These are phyloP conservation scores for Alloplasta piceator DNA, from an alignment of 2,888 invertebrate genomes.

Conservation along the genomic window DNA sequence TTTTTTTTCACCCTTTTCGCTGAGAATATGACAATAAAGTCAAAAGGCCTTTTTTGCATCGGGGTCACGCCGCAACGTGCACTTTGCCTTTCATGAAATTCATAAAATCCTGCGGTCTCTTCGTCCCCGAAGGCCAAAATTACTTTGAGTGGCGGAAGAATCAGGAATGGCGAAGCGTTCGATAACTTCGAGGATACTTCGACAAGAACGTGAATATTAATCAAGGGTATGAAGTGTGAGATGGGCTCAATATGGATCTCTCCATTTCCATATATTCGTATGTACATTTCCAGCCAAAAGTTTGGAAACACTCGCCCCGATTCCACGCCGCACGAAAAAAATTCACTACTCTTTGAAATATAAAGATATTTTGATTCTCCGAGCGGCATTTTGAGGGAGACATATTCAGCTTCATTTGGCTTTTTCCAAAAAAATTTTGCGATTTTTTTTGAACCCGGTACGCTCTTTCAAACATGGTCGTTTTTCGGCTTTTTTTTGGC, in stretches of 20 bases:
- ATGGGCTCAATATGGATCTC: conserved; percentile 19
- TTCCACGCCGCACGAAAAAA: too few species aligned
- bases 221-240: conserved; percentile 4
- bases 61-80: not conserved
- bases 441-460: too few species aligned
- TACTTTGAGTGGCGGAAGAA: conserved; percentile 10
- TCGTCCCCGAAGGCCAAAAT: conserved; percentile 40
- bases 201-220: conserved; percentile 62
- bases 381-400: too few species aligned
- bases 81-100: conserved; percentile 24
- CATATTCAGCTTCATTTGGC: too few species aligned
- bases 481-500: too few species aligned
- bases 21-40: not conserved
- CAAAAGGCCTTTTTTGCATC: not conserved
- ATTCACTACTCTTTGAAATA: too few species aligned
- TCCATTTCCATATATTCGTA: not conserved
- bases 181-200: conserved; percentile 56
- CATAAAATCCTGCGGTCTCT: conserved; percentile 31
- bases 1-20: not conserved
- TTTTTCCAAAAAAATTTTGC: too few species aligned
- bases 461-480: too few species aligned
- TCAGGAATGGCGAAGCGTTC: conserved; percentile 24
- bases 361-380: too few species aligned
- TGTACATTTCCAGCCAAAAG: too few species aligned
- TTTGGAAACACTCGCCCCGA: too few species aligned